A percentile compares a stretch with the other conserved stretches of the same genome.
phyloP scores from a whole-genome alignment of 2,888 invertebrate species.

The Eupithecia subumbrata region DNA sequence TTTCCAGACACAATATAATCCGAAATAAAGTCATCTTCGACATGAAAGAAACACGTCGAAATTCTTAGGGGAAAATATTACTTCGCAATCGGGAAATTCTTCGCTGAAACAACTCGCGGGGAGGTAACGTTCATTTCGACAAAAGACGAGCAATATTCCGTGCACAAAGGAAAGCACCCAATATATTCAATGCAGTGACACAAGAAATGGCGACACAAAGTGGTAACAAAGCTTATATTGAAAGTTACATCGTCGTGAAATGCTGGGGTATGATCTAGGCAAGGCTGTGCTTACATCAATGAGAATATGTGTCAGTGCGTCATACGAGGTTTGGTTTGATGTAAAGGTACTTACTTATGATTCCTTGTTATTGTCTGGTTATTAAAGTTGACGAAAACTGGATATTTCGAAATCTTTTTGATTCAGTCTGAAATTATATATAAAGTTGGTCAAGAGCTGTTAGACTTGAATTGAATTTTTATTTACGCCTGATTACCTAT shows the following conservation, averaged over 20 bases:
- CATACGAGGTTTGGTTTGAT: background rate
- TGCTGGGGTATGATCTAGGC: constrained; percentile 21
- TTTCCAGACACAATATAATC: constrained; percentile 76
- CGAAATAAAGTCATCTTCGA: constrained; percentile 79
- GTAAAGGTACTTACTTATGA: background rate
- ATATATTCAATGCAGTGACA: constrained; percentile 84
- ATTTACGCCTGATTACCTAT: background rate
- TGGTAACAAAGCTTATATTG: constrained; percentile 83
- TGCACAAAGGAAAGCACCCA: constrained; percentile 82
- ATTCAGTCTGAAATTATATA: background rate
- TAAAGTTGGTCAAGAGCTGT: background rate
- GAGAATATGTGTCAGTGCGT: background rate
- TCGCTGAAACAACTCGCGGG: constrained; percentile 81
- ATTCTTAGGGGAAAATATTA: constrained; percentile 84
- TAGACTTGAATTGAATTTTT: background rate
- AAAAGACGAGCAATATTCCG: constrained; percentile 83
- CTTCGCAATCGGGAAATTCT: constrained; percentile 83
- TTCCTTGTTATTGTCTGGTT: background rate
- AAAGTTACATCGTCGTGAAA: constrained; percentile 69
- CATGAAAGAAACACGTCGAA: constrained; percentile 82
- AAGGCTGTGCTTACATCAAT: constrained; percentile 7
- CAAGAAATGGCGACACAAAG: constrained; percentile 81
- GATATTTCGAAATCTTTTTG: background rate
- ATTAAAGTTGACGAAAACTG: background rate
- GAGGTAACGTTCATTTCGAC: constrained; percentile 82